A percentile compares a stretch with the other conserved stretches of the same genome.
Evolutionary conservation across 2,113 vertebrate species (phyloP).

Genomic region (Coryphaenoides rupestris): DNA sequence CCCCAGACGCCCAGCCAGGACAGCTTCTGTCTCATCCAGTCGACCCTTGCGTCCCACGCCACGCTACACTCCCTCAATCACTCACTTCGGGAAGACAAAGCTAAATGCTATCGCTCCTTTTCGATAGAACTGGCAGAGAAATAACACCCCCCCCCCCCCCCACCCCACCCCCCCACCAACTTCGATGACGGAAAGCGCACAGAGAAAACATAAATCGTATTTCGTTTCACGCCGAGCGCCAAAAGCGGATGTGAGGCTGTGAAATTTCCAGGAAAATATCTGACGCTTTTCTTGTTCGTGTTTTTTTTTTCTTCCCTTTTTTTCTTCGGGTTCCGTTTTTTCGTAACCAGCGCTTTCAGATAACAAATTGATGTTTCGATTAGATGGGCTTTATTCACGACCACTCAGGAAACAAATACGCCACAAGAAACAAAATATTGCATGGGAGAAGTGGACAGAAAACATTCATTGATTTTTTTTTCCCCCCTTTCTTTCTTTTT

Average conservation of each 20-base stretch:
- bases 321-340: conserved; percentile 1
- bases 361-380: conserved; percentile 81
- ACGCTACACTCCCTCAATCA: neutral
- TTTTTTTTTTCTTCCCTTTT: conserved; percentile 5
- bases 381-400: conserved; percentile 69
- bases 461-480: conserved; percentile 71
- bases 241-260: conserved; percentile 54
- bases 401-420: conserved; percentile 75
- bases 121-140: conserved; percentile 41
- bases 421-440: conserved; percentile 79
- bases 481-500: conserved; percentile 38
- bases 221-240: conserved; percentile 46
- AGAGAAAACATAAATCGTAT: conserved; percentile 53
- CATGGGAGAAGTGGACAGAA: conserved; percentile 61
- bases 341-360: conserved; percentile 65
- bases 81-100: conserved; percentile 41
- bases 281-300: conserved; percentile 14
- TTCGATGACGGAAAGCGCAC: conserved; percentile 56
- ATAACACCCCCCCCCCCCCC: no score
- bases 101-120: conserved; percentile 39
- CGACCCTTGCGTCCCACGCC: conserved; percentile 21
- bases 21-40: conserved; percentile 60
- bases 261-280: conserved; percentile 70
- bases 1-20: conserved; percentile 46
- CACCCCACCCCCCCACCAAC: conserved; percentile 36